A percentile compares a stretch with the other conserved stretches of the same genome.
Evolutionary conservation across 2,113 vertebrate species (phyloP).

Genomic region (Nestor notabilis): DNA sequence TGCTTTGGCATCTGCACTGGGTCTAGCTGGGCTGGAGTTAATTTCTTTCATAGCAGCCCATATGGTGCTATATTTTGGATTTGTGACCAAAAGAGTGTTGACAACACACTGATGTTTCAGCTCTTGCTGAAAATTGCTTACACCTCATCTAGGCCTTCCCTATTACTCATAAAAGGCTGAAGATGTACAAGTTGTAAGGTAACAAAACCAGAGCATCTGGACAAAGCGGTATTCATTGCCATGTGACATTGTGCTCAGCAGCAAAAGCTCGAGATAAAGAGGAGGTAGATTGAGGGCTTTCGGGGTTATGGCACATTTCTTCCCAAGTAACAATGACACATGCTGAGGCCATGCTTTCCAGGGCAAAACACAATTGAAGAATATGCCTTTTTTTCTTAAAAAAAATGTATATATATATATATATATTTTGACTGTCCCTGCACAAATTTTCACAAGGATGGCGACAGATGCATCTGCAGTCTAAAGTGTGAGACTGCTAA

Average conservation of each 20-base stretch:
- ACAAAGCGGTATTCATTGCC: too few species aligned
- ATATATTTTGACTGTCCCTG: too few species aligned
- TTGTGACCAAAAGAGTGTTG: neutral
- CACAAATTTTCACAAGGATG: neutral
- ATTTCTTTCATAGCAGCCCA: neutral
- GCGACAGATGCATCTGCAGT: neutral
- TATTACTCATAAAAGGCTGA: neutral
- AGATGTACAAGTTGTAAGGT: neutral
- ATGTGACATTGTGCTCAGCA: neutral
- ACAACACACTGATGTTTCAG: neutral
- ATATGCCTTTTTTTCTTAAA: neutral
- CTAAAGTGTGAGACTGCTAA: neutral
- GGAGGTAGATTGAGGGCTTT: neutral
- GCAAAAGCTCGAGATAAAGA: neutral
- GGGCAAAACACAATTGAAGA: neutral
- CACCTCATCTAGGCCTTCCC: neutral
- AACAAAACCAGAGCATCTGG: neutral
- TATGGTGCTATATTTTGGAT: neutral
- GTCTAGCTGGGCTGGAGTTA: neutral
- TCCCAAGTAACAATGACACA: neutral
- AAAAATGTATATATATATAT: too few species aligned
- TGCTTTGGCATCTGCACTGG: neutral
- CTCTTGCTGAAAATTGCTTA: neutral
- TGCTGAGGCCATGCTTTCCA: neutral
- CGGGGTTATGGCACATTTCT: neutral